Percentiles rank a stretch among this genome's conserved stretches.
Evolutionary conservation across 2,797 vertebrate species (phyloP).

Genomic region (Anguilla obscura): DNA sequence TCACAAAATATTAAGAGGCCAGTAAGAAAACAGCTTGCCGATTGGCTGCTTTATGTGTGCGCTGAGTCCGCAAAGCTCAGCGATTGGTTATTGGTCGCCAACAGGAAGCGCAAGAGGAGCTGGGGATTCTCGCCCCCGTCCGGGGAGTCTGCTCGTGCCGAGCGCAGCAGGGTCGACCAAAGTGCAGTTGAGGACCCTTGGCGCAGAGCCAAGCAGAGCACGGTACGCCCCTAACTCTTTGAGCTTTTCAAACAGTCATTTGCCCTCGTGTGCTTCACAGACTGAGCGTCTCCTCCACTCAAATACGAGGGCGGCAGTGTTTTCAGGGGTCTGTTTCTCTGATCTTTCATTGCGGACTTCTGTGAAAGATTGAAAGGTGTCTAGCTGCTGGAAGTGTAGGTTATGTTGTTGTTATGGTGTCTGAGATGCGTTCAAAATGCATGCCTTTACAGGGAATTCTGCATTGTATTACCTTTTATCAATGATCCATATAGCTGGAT

Average conservation of each 20-base stretch:
- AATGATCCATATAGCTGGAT: not conserved
- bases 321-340: not conserved
- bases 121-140: not conserved
- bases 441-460: not conserved
- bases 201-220: not conserved
- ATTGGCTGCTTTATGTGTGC: not conserved
- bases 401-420: not conserved
- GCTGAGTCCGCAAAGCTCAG: not conserved
- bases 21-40: not conserved
- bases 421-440: not conserved
- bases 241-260: not conserved
- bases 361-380: not conserved
- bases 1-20: not conserved
- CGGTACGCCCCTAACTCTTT: slow-evolving; percentile 4
- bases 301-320: not conserved
- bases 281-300: not conserved
- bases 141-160: not conserved
- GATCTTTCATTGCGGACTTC: not conserved
- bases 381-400: not conserved
- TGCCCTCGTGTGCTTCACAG: not conserved
- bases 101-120: slow-evolving; percentile 55
- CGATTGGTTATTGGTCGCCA: not conserved
- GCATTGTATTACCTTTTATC: not conserved
- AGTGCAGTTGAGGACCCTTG: slow-evolving; percentile 20
- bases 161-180: not conserved